Base-by-base conservation (phyloP, 2,113 vertebrate species). In the Bombycilla garrulus region DNA sequence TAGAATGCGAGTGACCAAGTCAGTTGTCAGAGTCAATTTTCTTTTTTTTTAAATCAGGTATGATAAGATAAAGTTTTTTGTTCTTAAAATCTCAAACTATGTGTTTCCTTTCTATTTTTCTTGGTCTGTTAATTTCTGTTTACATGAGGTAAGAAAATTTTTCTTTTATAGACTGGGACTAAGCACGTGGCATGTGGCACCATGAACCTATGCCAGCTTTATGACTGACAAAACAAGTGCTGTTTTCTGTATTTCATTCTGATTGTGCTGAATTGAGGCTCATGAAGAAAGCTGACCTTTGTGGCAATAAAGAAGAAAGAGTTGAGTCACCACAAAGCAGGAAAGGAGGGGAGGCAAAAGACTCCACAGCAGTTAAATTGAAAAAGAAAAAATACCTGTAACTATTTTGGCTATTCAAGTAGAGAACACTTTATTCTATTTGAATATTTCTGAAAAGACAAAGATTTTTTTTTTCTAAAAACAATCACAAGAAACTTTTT, bases 231-330 rank as follows among this genome's bases (percentile, higher is more conserved):
- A 60, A 88, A 87, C 28, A 84, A 92, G 54, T 62, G 23, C 36
- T 47, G 20, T 89, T 94, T 94, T 88, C 86, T 87, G 13, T 61
- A 60, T 79, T 95, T 93, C 57, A 71, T 96, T 95, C 62, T 83
- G 36, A 56, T 61, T 72, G 11, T 51, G 18, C 70, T 80, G 78
- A 86, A 82, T 85, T 91, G 48, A 69, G 17, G 44, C 66, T 91
- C 33, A 17, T 94, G 81, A 85, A 86, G 57, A 74, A 96, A 94
- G 23, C 5, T 89, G 77, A 91, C 80, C 60, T 91, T 92, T 89
- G 35, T 81, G 66, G 29, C 29, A 74, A 38, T 42, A 53, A 71
- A 72, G 38, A 51, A 65, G 19, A 80, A 53, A 77, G 23, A 73
- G 36, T 71, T 16, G 45, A 73, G 67, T 84, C 28, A 76, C 23